Base-by-base conservation (phyloP, 64 coral and sea anemone species). In the Hydrozoanthus tunicans region DNA sequence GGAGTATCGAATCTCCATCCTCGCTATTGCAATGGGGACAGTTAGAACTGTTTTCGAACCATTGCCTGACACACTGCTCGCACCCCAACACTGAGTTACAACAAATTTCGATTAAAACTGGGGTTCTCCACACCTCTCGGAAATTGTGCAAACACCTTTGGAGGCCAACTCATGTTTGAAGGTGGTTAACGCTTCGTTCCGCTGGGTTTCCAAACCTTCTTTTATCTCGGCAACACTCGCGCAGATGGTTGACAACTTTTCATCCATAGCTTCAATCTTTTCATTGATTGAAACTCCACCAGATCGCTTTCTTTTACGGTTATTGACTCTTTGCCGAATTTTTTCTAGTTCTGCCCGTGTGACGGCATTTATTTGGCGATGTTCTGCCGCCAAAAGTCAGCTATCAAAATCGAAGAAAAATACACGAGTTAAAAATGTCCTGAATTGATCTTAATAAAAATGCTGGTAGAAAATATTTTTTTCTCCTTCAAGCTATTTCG, bases 351-450 rank as follows among this genome's bases (percentile, higher is more conserved):
- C 73, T 77, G 73, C 73, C 53, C 73, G 32, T 77, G 73, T 51
- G 7, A 77, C 73, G 9, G 73, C 73, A 53, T 54, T 32, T 53
- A 77, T 77, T 77, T 77, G 73, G 8, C 73, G 32, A 51, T 77
- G 53, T 77, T 77, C 53, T 53, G 73, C 4, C 51, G 73, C 73
- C 73, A 77, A 13, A 77, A 77, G 14, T 77, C 73, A 77, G 73
- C 73, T 77, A 13, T 77, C 0, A 77, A 77, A 77, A 53, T 77
- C 12, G 26, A 15, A 43, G 43, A 77, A 77, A 77, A 8, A 77
- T 5, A 77, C 7, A 53, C 53, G 73, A 13, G 17, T 25, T 25
- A 72, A 72, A 72, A 13, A 26, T 25, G 69, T n/a, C 17, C 15
- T 6, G 27, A 72, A 72, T 9, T 62, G 7, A 62, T 62, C 32